A percentile compares a stretch with the other conserved stretches of the same genome.
phyloP scores from a whole-genome alignment of 2,797 vertebrate genomes.

The Sebastes vulpes region DNA sequence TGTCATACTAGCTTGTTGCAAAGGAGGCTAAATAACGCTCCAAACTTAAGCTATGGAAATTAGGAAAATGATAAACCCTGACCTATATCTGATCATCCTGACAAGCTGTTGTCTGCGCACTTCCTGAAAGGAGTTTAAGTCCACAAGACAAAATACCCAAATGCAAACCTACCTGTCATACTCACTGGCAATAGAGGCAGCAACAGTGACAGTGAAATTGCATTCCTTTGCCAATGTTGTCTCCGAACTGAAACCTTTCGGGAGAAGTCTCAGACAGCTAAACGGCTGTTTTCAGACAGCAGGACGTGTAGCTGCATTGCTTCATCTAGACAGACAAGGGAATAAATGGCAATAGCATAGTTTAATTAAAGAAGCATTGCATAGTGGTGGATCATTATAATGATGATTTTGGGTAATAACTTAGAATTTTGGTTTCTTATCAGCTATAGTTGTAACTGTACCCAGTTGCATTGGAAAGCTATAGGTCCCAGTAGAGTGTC shows the following conservation, averaged over 20 bases:
- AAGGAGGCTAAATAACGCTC: too few relatives aligned
- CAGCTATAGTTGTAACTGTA: not conserved
- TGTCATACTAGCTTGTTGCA: too few relatives aligned
- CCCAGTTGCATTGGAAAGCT: not conserved
- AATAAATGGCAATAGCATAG: not conserved
- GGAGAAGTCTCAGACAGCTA: slow-evolving; percentile 6
- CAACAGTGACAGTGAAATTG: slow-evolving; percentile 7
- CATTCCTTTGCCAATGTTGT: not conserved
- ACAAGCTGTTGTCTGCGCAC: not conserved
- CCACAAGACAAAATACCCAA: not conserved
- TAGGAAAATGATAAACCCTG: not conserved
- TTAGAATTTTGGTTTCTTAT: slow-evolving; percentile 10
- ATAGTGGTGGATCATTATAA: not conserved
- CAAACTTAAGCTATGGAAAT: not conserved
- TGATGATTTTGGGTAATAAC: not conserved
- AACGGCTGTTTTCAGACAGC: slow-evolving; percentile 2
- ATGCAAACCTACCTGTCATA: slow-evolving; percentile 18
- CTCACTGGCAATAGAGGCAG: not conserved
- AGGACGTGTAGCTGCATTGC: not conserved
- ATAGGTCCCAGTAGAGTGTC: not conserved
- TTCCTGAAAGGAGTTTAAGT: slow-evolving; percentile 1
- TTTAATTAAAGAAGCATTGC: slow-evolving; percentile 4
- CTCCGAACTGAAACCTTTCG: not conserved
- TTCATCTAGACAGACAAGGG: not conserved
- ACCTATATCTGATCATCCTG: not conserved